Evolutionary conservation across 2,113 vertebrate genomes (phyloP).

Genomic region (Suricata suricatta): DNA sequence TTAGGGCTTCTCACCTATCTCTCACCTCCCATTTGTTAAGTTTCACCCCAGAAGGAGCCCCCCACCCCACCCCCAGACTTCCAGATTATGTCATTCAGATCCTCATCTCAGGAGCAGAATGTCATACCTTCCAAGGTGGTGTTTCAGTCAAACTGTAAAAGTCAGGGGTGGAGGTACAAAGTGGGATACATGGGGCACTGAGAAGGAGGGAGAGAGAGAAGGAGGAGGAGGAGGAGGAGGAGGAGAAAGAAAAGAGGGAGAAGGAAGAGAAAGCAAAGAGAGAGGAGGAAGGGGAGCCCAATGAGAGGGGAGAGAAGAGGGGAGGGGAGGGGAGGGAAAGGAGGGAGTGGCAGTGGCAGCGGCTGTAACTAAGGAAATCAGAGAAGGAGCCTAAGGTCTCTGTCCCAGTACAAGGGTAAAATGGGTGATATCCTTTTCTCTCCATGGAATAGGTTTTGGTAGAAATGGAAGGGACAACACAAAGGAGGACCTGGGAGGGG

Average conservation of each 20-base stretch:
- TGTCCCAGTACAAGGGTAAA: background rate
- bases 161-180: too few species aligned
- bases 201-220: background rate
- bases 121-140: rapidly evolving
- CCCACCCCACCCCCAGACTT: too few species aligned
- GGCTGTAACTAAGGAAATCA: background rate
- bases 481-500: background rate
- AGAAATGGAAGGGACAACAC: background rate
- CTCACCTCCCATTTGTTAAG: background rate
- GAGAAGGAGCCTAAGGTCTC: background rate
- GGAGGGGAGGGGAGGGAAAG: too few species aligned
- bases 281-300: background rate
- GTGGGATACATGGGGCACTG: background rate
- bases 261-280: too few species aligned
- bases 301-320: too few species aligned
- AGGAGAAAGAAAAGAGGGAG: background rate
- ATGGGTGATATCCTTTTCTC: background rate
- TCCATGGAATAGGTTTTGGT: background rate
- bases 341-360: background rate
- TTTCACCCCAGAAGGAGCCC: background rate
- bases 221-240: background rate
- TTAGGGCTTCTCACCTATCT: too few species aligned
- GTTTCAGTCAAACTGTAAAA: background rate
- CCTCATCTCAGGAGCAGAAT: background rate
- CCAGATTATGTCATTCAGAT: background rate